phyloP scores from a whole-genome alignment of 2,797 vertebrate genomes.

The Sitta carolinensis region DNA sequence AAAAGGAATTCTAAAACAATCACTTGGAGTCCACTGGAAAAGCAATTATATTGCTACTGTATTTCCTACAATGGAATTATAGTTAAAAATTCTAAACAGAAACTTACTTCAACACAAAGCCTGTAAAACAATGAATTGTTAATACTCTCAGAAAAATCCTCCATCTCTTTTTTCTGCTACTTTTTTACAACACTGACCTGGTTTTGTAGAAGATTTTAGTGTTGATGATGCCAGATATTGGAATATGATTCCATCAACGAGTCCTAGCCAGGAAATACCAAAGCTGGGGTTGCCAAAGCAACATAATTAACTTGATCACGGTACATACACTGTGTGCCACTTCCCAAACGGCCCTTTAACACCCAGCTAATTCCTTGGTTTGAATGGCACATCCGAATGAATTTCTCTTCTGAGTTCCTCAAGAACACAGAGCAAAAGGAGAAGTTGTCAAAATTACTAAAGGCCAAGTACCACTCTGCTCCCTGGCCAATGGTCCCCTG shows the following conservation, averaged over 20 bases:
- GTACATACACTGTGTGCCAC: not conserved
- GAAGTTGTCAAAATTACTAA: not conserved
- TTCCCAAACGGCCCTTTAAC: constrained; percentile 32
- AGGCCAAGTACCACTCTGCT: not conserved
- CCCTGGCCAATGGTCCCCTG: not conserved
- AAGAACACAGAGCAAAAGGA: not conserved
- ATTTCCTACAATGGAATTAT: not conserved
- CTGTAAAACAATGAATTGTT: not conserved
- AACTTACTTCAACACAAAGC: not conserved
- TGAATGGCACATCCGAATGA: not conserved
- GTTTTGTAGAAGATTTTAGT: not conserved
- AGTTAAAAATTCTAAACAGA: not conserved
- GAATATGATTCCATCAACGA: constrained; percentile 57
- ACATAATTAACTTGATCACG: constrained; percentile 52
- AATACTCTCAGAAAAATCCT: not conserved
- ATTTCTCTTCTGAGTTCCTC: not conserved
- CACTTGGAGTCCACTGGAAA: not conserved
- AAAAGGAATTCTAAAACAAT: not conserved
- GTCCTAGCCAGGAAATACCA: constrained; percentile 55
- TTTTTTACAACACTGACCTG: not conserved
- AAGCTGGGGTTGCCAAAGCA: constrained; percentile 57
- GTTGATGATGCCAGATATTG: not conserved
- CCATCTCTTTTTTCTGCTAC: not conserved
- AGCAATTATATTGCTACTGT: not conserved
- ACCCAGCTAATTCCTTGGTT: not conserved